Evolutionary conservation across 2,888 invertebrate species (phyloP).

Genomic region (Ischnura elegans): DNA sequence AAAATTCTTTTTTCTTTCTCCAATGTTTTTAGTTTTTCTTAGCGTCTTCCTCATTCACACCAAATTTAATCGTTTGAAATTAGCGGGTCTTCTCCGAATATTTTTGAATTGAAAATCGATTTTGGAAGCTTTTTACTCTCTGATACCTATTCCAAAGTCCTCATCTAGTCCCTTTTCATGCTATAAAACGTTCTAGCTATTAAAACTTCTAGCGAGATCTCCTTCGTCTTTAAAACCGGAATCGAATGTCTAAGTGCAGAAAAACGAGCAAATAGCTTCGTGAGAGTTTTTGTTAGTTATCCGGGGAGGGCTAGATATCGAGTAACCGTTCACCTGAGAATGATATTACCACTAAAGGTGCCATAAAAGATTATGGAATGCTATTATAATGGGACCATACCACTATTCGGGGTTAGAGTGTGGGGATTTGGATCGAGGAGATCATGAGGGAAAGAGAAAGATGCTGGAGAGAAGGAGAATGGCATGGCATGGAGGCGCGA

Average conservation of each 20-base stretch:
- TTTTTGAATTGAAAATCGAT: no score
- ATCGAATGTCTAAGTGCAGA: neutral
- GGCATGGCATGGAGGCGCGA: neutral
- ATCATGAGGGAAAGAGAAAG: neutral
- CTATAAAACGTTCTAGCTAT: neutral
- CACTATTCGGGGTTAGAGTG: neutral
- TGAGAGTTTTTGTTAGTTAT: no score
- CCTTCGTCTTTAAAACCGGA: neutral
- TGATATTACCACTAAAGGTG: neutral
- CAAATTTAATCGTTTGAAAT: no score
- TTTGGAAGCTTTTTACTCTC: no score
- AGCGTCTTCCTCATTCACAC: no score
- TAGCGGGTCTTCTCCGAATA: no score
- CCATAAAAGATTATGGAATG: slow-evolving; percentile 14
- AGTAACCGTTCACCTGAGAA: neutral
- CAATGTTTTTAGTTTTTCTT: no score
- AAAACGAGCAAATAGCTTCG: neutral
- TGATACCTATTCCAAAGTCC: neutral
- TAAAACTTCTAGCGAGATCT: neutral
- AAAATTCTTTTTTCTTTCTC: no score
- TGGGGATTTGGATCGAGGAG: neutral
- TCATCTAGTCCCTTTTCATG: neutral
- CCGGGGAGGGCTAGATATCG: neutral
- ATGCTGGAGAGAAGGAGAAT: neutral
- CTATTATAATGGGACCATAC: neutral